Evolutionary conservation across 2,888 invertebrate genomes (phyloP).

Genomic region (Schizaphis graminum): DNA sequence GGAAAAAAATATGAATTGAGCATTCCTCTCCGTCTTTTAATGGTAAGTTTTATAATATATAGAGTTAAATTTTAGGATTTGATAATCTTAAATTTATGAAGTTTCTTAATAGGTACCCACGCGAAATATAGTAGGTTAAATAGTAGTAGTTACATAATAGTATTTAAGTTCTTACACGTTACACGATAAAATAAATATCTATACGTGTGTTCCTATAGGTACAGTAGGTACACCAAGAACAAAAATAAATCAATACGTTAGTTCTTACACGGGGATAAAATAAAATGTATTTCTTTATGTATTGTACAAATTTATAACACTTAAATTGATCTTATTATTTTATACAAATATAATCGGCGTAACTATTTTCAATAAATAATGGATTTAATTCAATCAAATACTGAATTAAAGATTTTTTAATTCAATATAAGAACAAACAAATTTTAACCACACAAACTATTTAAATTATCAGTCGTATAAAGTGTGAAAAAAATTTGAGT

Average conservation of each 20-base stretch:
- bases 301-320: neutral
- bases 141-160: too few relatives aligned
- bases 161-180: too few relatives aligned
- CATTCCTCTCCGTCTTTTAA: neutral
- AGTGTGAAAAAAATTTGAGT: neutral
- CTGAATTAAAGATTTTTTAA: neutral
- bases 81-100: neutral
- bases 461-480: neutral
- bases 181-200: neutral
- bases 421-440: neutral
- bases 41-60: neutral
- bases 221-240: neutral
- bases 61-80: neutral
- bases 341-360: neutral
- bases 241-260: neutral
- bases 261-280: neutral
- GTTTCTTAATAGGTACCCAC: neutral
- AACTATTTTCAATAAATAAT: neutral
- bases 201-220: neutral
- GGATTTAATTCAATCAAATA: neutral
- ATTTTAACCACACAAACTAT: neutral
- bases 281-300: too few relatives aligned
- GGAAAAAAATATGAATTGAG: neutral
- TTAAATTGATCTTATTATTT: neutral
- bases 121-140: too few relatives aligned